Evolutionary conservation across 2,113 vertebrate species (phyloP).

Genomic region (Aegithalos caudatus): DNA sequence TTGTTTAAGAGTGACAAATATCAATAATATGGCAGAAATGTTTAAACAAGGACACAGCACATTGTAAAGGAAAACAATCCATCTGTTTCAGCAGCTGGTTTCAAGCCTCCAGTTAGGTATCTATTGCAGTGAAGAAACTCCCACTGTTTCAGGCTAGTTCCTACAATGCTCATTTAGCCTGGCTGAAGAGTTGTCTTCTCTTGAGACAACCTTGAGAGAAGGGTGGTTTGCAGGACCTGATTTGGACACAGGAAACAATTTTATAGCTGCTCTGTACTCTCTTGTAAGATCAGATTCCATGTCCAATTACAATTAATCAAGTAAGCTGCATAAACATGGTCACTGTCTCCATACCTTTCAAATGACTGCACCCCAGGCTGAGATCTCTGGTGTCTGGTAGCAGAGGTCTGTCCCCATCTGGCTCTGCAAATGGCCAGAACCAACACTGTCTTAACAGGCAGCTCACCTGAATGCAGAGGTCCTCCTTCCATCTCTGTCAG

Average conservation of each 20-base stretch:
- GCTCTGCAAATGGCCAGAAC: neutral
- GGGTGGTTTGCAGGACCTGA: neutral
- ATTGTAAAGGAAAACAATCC: neutral
- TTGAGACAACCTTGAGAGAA: too few relatives aligned
- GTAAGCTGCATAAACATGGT: neutral
- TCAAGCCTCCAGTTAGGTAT: neutral
- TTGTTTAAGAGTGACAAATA: slow-evolving; percentile 11
- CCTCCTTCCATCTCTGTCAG: neutral
- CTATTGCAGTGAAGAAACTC: neutral
- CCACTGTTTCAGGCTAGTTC: neutral
- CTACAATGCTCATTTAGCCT: neutral
- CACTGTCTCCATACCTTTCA: neutral
- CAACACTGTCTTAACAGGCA: neutral
- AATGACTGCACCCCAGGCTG: neutral
- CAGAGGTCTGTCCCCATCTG: neutral
- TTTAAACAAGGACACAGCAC: slow-evolving; percentile 11
- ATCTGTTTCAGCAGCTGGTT: slow-evolving; percentile 23
- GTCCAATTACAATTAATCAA: neutral
- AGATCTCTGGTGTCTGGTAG: neutral
- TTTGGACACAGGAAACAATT: neutral
- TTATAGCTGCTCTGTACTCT: neutral
- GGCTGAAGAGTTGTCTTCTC: neutral
- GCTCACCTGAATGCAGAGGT: neutral
- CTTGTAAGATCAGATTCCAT: neutral
- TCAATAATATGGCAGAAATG: slow-evolving; percentile 13